These are phyloP conservation scores for Megastigmus dorsalis DNA, from an alignment of 2,888 invertebrate genomes.

Conservation along the genomic window DNA sequence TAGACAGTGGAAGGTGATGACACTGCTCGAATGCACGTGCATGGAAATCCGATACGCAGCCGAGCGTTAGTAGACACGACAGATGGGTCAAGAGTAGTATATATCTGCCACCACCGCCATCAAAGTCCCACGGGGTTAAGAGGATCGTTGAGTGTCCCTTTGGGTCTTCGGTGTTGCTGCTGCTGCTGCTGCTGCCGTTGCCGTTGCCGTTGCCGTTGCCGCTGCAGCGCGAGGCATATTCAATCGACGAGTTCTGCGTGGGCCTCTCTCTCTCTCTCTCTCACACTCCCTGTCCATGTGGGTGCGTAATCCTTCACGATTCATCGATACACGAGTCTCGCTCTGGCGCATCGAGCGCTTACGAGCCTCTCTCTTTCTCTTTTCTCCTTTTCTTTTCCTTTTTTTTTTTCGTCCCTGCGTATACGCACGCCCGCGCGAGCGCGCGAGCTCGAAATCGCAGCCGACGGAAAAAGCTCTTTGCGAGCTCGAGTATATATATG, in stretches of 20 bases:
- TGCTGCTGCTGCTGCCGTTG: not conserved
- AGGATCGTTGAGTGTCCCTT: constrained; percentile 51
- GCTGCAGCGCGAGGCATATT: not conserved
- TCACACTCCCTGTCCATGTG: not conserved
- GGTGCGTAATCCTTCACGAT: constrained; percentile 40
- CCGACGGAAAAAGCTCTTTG: constrained; percentile 1
- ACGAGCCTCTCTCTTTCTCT: constrained; percentile 9
- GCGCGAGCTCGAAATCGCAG: no score
- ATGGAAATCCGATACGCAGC: constrained; percentile 71
- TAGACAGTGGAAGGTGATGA: constrained; percentile 69
- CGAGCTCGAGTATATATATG: not conserved
- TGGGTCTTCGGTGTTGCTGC: not conserved
- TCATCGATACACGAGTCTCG: constrained; percentile 34
- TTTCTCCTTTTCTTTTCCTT: not conserved
- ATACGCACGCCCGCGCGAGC: not conserved
- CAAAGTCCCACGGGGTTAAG: constrained; percentile 69
- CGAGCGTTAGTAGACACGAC: constrained; percentile 51
- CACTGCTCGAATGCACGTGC: constrained; percentile 73
- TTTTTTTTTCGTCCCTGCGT: not conserved
- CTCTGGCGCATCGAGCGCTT: constrained; percentile 15
- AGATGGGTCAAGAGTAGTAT: constrained; percentile 67
- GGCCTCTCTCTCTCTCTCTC: no score
- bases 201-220: not conserved
- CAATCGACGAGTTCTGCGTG: constrained; percentile 18
- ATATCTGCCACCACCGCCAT: constrained; percentile 36